These are phyloP conservation scores for Macrobrachium nipponense DNA, from an alignment of 1,140 invertebrate genomes.

Conservation along the genomic window DNA sequence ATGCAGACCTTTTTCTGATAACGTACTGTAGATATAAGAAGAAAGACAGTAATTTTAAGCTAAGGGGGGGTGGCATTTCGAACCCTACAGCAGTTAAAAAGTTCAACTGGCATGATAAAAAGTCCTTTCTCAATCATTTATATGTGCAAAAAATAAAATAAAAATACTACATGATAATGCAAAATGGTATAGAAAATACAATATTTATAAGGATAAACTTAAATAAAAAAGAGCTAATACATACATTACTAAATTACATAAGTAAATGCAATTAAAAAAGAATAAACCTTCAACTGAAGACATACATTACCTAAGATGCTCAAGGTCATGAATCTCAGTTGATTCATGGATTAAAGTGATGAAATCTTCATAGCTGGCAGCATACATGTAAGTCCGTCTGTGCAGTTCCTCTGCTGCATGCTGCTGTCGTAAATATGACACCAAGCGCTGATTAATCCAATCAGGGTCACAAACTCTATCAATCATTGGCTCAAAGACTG, in stretches of 20 bases:
- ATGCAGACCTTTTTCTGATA: too few species aligned
- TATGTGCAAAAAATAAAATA: too few species aligned
- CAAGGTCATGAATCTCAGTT: constrained; percentile 84
- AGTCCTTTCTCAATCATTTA: too few species aligned
- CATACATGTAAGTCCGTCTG: constrained; percentile 85
- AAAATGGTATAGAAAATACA: too few species aligned
- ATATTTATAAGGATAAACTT: too few species aligned
- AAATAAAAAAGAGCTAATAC: not conserved
- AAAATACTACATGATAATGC: too few species aligned
- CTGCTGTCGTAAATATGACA: constrained; percentile 84
- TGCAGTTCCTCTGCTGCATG: constrained; percentile 80
- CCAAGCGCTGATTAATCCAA: constrained; percentile 89
- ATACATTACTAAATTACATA: not conserved
- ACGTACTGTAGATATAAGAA: too few species aligned
- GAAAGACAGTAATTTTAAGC: too few species aligned
- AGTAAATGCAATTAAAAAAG: not conserved
- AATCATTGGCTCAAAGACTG: constrained; percentile 86
- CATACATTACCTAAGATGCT: constrained; percentile 77
- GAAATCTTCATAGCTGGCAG: constrained; percentile 90
- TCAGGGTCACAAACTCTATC: constrained; percentile 89
- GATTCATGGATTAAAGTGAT: constrained; percentile 85
- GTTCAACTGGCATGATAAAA: too few species aligned
- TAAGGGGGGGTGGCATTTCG: too few species aligned
- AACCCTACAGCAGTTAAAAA: too few species aligned
- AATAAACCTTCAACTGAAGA: not conserved